A percentile compares a stretch with the other conserved stretches of the same genome.
phyloP scores from a whole-genome alignment of 1,140 invertebrate species.

The Physella acuta region DNA sequence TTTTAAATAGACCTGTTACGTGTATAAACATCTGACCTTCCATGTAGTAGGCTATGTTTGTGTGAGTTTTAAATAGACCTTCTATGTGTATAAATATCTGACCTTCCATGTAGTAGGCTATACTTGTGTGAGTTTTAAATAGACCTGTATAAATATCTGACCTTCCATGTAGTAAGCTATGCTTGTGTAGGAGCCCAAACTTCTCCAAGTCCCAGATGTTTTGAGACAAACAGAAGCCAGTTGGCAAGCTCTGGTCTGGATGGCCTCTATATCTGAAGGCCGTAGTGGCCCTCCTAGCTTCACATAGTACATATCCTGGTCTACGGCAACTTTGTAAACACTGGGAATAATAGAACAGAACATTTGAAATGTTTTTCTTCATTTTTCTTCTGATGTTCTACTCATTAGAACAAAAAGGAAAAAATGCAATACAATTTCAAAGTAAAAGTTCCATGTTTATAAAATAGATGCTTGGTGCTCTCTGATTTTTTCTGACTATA shows the following conservation, averaged over 20 bases:
- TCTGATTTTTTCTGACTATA: too few relatives aligned
- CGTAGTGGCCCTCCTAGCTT: slow-evolving; percentile 29
- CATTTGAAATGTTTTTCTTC: neutral
- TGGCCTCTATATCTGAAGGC: neutral
- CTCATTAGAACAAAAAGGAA: neutral
- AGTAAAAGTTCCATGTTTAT: too few relatives aligned
- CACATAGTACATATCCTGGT: slow-evolving; percentile 29
- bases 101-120: neutral
- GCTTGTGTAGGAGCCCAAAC: slow-evolving; percentile 28
- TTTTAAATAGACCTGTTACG: too few relatives aligned
- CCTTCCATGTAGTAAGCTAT: slow-evolving; percentile 42
- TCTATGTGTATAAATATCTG: neutral
- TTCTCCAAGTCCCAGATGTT: neutral
- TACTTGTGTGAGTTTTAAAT: too few relatives aligned
- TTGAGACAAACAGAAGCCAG: slow-evolving; percentile 39
- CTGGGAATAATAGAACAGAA: slow-evolving; percentile 16
- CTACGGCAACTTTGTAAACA: slow-evolving; percentile 17
- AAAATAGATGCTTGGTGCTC: too few relatives aligned
- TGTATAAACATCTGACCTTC: neutral
- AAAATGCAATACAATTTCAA: too few relatives aligned
- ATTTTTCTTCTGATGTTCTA: neutral
- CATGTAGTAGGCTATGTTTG: neutral
- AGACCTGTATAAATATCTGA: slow-evolving; percentile 21
- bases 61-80: neutral
- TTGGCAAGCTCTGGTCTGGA: slow-evolving; percentile 16